These are phyloP conservation scores for Pyrochroa serraticornis DNA, from an alignment of 2,888 invertebrate genomes.

Conservation along the genomic window DNA sequence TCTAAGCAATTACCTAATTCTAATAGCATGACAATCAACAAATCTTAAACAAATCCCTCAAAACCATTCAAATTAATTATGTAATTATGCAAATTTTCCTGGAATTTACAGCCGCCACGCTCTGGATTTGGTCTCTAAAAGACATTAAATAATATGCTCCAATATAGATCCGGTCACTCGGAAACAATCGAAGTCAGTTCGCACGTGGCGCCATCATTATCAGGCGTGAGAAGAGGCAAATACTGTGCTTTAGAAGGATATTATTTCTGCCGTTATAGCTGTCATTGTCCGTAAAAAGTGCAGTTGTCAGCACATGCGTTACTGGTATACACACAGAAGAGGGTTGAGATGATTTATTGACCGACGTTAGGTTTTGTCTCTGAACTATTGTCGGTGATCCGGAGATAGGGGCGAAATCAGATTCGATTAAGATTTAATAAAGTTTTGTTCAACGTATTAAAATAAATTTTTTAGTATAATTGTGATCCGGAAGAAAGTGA, in stretches of 20 bases:
- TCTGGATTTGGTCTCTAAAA: slow-evolving; percentile 36
- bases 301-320: slow-evolving; percentile 34
- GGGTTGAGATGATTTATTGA: slow-evolving; percentile 34
- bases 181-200: slow-evolving; percentile 51
- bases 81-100: slow-evolving; percentile 45
- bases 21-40: too few species aligned
- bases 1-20: too few species aligned
- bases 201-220: slow-evolving; percentile 57
- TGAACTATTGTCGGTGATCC: slow-evolving; percentile 1
- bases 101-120: slow-evolving; percentile 40
- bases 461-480: too few species aligned
- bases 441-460: too few species aligned
- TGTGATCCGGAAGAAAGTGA: too few species aligned
- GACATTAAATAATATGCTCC: slow-evolving; percentile 6
- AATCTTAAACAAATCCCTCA: slow-evolving; percentile 14
- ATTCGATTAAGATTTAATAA: too few species aligned
- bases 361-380: slow-evolving; percentile 12
- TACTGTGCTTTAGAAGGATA: slow-evolving; percentile 9
- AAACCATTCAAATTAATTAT: background rate
- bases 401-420: background rate
- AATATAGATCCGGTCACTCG: slow-evolving; percentile 50
- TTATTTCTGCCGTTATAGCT: slow-evolving; percentile 27
- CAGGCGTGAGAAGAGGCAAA: slow-evolving; percentile 56
- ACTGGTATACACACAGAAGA: slow-evolving; percentile 15
- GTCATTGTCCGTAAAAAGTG: slow-evolving; percentile 37